A percentile compares a stretch with the other conserved stretches of the same genome.
Evolutionary conservation across 92 coral and sea anemone species (phyloP).

Genomic region (Ricordea florida): DNA sequence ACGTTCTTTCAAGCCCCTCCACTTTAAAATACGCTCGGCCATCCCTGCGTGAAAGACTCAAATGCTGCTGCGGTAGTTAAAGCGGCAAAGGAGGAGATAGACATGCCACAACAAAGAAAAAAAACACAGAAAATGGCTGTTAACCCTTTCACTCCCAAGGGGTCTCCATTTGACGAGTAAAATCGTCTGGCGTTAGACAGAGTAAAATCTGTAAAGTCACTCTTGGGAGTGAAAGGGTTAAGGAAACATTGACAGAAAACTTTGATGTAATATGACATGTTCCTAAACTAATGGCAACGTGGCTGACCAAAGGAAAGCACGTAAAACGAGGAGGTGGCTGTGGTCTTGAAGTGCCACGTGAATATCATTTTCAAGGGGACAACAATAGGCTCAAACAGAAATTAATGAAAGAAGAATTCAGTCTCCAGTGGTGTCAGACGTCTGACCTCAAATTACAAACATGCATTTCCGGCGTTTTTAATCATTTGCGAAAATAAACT

Average conservation of each 20-base stretch:
- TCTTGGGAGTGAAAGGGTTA: too few species aligned
- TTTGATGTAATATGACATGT: conserved; percentile 4
- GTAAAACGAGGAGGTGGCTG: conserved; percentile 4
- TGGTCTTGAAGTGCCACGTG: conserved; percentile 11
- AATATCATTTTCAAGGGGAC: background rate
- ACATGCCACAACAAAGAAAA: conserved; percentile 3
- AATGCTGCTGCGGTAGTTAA: background rate
- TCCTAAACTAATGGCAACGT: conserved; percentile 8
- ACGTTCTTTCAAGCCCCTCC: too few species aligned
- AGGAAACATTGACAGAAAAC: background rate
- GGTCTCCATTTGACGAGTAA: too few species aligned
- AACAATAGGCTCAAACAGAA: background rate
- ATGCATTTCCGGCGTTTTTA: background rate
- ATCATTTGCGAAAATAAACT: background rate
- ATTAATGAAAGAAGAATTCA: conserved; percentile 3
- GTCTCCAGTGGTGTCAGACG: conserved; percentile 10
- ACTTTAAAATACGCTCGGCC: too few species aligned
- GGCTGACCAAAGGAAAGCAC: background rate
- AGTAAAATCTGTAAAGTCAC: too few species aligned
- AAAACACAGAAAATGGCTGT: background rate
- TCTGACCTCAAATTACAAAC: conserved; percentile 13
- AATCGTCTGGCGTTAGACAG: too few species aligned
- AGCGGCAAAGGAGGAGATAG: background rate
- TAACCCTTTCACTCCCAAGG: conserved; percentile 1
- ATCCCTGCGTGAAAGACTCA: background rate